Conservation (phyloP, 2,113 vertebrate genomes). For the Scytalopus superciliaris region DNA sequence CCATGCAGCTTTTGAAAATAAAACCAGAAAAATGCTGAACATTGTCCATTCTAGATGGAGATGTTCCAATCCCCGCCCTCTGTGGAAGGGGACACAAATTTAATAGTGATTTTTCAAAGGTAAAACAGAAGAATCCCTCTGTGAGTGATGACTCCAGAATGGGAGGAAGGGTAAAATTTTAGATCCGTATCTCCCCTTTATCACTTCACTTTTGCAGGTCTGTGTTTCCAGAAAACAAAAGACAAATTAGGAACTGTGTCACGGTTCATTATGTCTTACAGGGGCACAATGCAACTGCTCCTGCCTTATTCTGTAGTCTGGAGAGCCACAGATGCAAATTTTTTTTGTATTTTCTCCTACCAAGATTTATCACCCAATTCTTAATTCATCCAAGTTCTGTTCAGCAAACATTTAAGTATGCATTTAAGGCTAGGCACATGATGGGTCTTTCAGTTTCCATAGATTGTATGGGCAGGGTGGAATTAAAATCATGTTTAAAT, state of each 20-base stretch:
- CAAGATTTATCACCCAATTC: background rate
- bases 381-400: background rate
- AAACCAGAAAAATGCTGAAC: background rate
- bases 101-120: background rate
- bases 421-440: background rate
- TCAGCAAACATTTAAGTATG: background rate
- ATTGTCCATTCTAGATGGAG: background rate
- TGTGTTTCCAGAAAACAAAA: background rate
- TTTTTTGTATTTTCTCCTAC: background rate
- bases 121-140: background rate
- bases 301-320: background rate
- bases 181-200: background rate
- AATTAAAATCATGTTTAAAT: background rate
- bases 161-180: background rate
- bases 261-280: background rate
- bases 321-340: background rate
- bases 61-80: background rate
- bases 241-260: background rate
- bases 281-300: background rate
- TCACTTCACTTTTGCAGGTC: background rate
- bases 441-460: background rate
- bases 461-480: background rate
- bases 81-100: background rate
- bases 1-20: background rate
- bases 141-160: background rate